phyloP scores from a whole-genome alignment of 1,140 invertebrate genomes.

The Colletes gigas region DNA sequence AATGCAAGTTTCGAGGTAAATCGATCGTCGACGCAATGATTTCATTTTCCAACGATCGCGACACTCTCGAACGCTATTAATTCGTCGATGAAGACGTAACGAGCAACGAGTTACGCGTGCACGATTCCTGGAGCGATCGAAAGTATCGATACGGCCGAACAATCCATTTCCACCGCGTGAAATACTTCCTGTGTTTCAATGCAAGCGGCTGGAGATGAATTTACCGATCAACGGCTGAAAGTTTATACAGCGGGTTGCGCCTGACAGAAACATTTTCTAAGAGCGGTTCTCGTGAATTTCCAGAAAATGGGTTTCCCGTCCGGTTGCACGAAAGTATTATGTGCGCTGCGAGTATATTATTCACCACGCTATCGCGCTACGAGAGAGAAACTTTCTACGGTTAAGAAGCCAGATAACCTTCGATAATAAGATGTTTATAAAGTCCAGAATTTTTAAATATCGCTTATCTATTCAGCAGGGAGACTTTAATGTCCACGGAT shows the following conservation, averaged over 20 bases:
- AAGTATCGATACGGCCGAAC: constrained; percentile 1
- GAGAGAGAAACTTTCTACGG: background rate
- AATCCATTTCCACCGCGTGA: constrained; percentile 30
- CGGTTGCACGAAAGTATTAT: background rate
- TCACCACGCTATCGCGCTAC: background rate
- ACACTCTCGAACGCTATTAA: background rate
- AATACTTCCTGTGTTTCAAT: constrained; percentile 39
- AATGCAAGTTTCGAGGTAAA: too few species aligned
- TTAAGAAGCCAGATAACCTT: background rate
- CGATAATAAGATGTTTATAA: background rate
- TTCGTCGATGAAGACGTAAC: background rate
- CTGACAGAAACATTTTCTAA: constrained; percentile 39
- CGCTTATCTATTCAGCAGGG: too few species aligned
- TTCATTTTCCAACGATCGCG: too few species aligned
- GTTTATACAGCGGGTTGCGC: constrained; percentile 35
- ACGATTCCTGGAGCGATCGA: background rate
- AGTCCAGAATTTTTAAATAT: background rate
- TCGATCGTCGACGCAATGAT: too few species aligned
- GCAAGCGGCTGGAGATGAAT: constrained; percentile 34
- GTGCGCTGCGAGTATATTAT: background rate
- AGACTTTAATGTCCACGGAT: too few species aligned
- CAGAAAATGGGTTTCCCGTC: background rate
- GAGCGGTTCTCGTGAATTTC: constrained; percentile 30
- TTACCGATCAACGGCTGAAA: constrained; percentile 43
- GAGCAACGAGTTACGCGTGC: too few species aligned